Percentiles rank a stretch among this genome's conserved stretches.
phyloP scores from a whole-genome alignment of 2,113 vertebrate species.

The Oreochromis aureus region DNA sequence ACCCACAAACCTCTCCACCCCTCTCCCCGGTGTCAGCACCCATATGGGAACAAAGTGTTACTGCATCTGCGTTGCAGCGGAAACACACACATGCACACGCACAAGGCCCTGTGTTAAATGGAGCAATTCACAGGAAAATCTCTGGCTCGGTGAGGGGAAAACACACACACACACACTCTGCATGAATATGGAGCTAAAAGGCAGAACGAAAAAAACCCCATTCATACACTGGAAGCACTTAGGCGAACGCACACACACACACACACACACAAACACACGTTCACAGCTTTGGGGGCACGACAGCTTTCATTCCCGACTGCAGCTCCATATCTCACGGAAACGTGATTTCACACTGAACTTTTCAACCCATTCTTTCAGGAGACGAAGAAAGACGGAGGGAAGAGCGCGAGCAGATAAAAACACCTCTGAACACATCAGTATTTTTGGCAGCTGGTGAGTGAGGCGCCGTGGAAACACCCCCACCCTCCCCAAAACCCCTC shows the following conservation, averaged over 20 bases:
- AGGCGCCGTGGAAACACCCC: not conserved
- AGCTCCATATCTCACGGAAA: constrained; percentile 22
- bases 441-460: constrained; percentile 46
- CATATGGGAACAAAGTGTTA: not conserved
- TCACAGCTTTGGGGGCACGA: not conserved
- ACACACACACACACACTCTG: not conserved
- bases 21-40: not conserved
- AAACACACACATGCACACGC: not conserved
- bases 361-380: constrained; percentile 37
- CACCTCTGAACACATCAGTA: constrained; percentile 9
- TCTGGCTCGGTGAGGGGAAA: not conserved
- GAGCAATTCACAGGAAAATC: constrained; percentile 29
- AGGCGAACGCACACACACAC: not conserved
- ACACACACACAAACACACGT: not conserved
- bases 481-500: rapidly evolving
- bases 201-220: constrained; percentile 16
- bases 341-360: constrained; percentile 48
- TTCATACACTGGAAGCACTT: constrained; percentile 7
- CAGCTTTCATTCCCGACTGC: constrained; percentile 34
- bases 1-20: not conserved
- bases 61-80: not conserved
- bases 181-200: constrained; percentile 35
- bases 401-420: not conserved
- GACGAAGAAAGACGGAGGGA: constrained; percentile 1
- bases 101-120: constrained; percentile 21